Conservation (phyloP, 2,797 vertebrate genomes). For the Astyanax mexicanus region DNA sequence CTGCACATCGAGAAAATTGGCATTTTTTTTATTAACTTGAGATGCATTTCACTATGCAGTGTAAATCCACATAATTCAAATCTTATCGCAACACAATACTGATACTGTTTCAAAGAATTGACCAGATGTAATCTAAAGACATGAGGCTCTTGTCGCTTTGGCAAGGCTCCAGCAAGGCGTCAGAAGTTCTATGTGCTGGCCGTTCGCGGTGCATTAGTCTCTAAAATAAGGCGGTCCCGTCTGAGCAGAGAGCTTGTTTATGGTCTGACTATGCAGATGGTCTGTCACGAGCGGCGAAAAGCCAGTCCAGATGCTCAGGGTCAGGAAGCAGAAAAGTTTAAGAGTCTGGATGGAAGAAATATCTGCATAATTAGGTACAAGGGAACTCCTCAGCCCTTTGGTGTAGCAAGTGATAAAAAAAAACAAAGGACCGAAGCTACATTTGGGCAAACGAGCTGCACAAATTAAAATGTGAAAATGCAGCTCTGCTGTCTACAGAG, state of each 20-base stretch:
- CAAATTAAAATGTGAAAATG: not conserved
- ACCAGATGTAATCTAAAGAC: not conserved
- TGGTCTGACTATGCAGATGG: slow-evolving; percentile 45
- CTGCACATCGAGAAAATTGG: too few species aligned
- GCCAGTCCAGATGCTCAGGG: slow-evolving; percentile 25
- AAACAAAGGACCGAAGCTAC: not conserved
- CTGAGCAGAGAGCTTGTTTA: slow-evolving; percentile 33
- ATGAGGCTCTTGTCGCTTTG: slow-evolving; percentile 5
- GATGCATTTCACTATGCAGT: too few species aligned
- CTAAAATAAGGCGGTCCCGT: slow-evolving; percentile 39
- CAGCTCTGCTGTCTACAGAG: not conserved
- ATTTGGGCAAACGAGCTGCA: not conserved
- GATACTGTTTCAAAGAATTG: too few species aligned
- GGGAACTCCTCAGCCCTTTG: slow-evolving; percentile 2
- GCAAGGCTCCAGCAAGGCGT: slow-evolving; percentile 12
- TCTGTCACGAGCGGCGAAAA: slow-evolving; percentile 16
- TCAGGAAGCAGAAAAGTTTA: slow-evolving; percentile 30
- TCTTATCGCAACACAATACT: too few species aligned
- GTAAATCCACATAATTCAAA: too few species aligned
- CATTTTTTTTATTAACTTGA: too few species aligned
- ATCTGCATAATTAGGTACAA: slow-evolving; percentile 23
- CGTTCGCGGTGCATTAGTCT: slow-evolving; percentile 41
- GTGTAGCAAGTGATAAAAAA: not conserved
- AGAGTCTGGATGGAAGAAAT: slow-evolving; percentile 13
- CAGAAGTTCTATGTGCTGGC: slow-evolving; percentile 14